These are phyloP conservation scores for Tetropium fuscum DNA, from an alignment of 2,888 invertebrate genomes.

Conservation along the genomic window DNA sequence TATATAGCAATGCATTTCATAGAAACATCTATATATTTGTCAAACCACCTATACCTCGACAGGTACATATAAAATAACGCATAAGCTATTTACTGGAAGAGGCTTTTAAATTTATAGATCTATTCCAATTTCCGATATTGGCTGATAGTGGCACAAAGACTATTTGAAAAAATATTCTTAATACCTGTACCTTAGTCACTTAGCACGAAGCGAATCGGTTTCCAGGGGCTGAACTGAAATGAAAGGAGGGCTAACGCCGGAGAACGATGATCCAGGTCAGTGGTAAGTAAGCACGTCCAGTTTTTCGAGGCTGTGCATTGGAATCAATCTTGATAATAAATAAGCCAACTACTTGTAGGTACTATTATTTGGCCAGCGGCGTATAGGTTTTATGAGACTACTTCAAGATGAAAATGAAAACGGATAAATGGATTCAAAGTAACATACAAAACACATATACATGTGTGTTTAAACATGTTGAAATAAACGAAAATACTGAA, in stretches of 20 bases:
- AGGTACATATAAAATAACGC: slow-evolving; percentile 9
- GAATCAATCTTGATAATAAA: slow-evolving; percentile 22
- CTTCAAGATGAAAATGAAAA: too few species aligned
- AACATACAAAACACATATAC: too few species aligned
- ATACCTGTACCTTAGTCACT: slow-evolving; percentile 45
- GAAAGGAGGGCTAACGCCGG: slow-evolving; percentile 30
- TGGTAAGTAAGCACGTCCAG: slow-evolving; percentile 49
- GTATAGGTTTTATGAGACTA: too few species aligned
- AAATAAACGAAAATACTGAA: too few species aligned
- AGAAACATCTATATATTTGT: too few species aligned
- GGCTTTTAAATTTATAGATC: slow-evolving; percentile 19
- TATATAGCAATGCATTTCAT: too few species aligned
- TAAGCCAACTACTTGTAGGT: slow-evolving; percentile 28
- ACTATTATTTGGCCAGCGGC: too few species aligned
- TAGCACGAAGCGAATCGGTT: slow-evolving; percentile 48
- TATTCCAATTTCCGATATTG: background rate
- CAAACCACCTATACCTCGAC: too few species aligned
- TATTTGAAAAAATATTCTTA: slow-evolving; percentile 42
- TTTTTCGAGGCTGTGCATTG: slow-evolving; percentile 29
- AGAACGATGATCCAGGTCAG: slow-evolving; percentile 49
- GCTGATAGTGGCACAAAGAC: slow-evolving; percentile 5
- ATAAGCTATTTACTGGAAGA: slow-evolving; percentile 9
- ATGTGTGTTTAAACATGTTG: too few species aligned
- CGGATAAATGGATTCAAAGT: too few species aligned
- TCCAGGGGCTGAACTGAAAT: slow-evolving; percentile 37